Base-by-base conservation (phyloP, 2,888 invertebrate species). In the Caenorhabditis plicata region DNA sequence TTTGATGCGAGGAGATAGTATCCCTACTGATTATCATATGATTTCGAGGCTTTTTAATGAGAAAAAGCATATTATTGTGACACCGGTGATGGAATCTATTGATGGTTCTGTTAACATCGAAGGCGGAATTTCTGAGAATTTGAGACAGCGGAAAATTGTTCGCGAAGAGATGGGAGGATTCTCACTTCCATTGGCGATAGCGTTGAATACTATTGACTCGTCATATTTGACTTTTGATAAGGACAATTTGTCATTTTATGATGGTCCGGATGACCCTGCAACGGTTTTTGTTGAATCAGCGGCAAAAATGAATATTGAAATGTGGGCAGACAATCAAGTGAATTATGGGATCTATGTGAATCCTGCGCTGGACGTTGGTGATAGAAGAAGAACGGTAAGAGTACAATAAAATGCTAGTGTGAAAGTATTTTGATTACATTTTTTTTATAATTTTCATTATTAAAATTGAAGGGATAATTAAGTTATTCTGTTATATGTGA, bases 341-440 rank as follows among this genome's bases (percentile, higher is more conserved):
- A 76, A 85, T 0, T 95, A 89, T 82, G 96, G 96, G 0, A 91
- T 87, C 75, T 83, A 92, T 8, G 87, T 89, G 72, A 87, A 89
- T 4, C 94, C 95, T 0, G 81, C 32, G 4, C 15, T 50, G 22
- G 65, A 57, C 4, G 35, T 64, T 20, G 39, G 47, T 8, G 47
- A 71, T 20, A 56, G 65, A 27, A 44, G 51, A n/a, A 29, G 50
- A 27, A 35, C 39, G 32, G 70, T 72, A 36, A 38, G 60, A 33
- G n/a, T n/a, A n/a, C n/a, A n/a, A n/a, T n/a, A n/a, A n/a, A n/a
- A n/a, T n/a, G 13, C 13, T 53, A 11, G 26, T 26, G 15, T 50
- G 11, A n/a, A 17, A 11, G 33, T 20, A 26, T 31, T 53, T 32
- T 29, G 31, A 44, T 44, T n/a, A 15, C 15, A 20, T 13, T 42